Conservation (phyloP, 2,888 invertebrate genomes). For the Pollenia amentaria region DNA sequence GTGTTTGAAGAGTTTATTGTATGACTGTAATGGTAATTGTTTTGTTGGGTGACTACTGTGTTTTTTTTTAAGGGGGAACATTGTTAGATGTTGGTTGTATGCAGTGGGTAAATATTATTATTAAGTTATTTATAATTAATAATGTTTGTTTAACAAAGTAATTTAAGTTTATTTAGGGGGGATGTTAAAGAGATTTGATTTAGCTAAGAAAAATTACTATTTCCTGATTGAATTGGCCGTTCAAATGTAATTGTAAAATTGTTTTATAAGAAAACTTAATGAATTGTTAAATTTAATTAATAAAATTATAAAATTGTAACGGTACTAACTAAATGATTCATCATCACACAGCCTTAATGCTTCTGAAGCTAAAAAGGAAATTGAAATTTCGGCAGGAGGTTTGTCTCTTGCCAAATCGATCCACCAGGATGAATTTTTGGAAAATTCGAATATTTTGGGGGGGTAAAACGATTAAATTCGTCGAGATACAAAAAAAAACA, state of each 20-base stretch:
- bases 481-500: too few species aligned
- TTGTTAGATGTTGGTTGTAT: background rate
- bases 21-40: slow-evolving; percentile 49
- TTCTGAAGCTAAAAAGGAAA: too few species aligned
- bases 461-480: too few species aligned
- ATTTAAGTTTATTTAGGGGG: slow-evolving; percentile 32
- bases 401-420: too few species aligned
- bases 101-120: slow-evolving; percentile 56
- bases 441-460: too few species aligned
- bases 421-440: too few species aligned
- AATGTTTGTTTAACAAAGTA: slow-evolving; percentile 63
- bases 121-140: slow-evolving; percentile 70
- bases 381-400: too few species aligned
- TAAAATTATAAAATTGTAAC: too few species aligned
- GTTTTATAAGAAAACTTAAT: background rate
- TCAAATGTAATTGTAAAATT: background rate
- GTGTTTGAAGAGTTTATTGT: slow-evolving; percentile 51
- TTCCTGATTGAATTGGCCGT: slow-evolving; percentile 17
- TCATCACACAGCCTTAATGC: too few species aligned
- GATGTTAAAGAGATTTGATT: slow-evolving; percentile 15
- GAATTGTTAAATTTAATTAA: background rate
- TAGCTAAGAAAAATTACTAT: background rate
- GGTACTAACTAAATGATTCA: too few species aligned
- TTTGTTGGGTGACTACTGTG: slow-evolving; percentile 9
- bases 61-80: background rate